A percentile compares a stretch with the other conserved stretches of the same genome.
These are phyloP conservation scores for Podargus strigoides DNA, from an alignment of 2,797 vertebrate species.

Conservation along the genomic window DNA sequence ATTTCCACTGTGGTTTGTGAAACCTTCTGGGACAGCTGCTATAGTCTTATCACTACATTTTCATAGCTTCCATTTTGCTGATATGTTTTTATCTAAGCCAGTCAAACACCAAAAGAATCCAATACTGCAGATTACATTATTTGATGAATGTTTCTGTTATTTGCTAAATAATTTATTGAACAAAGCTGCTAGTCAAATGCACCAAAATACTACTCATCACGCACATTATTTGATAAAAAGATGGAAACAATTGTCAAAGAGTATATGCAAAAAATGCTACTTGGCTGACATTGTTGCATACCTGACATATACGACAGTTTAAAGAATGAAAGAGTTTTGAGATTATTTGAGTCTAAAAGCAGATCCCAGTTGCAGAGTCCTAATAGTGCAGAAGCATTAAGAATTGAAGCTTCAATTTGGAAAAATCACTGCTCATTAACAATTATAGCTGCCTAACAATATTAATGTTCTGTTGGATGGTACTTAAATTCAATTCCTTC, in stretches of 20 bases:
- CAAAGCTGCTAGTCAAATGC: background rate
- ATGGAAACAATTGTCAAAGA: background rate
- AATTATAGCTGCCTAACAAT: background rate
- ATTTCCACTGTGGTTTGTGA: background rate
- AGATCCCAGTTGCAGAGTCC: background rate
- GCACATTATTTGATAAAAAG: background rate
- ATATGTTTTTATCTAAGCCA: background rate
- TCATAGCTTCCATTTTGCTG: background rate
- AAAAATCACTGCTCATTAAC: background rate
- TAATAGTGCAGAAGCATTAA: background rate
- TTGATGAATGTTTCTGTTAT: background rate
- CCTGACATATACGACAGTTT: background rate
- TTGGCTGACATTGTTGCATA: background rate
- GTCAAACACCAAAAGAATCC: background rate
- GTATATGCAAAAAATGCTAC: background rate
- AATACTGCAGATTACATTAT: background rate
- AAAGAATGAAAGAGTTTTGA: background rate
- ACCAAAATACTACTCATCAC: background rate
- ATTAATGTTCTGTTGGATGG: background rate
- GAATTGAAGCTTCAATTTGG: background rate
- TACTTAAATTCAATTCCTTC: background rate
- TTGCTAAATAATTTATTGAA: background rate
- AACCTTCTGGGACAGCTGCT: background rate
- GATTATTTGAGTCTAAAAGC: background rate
- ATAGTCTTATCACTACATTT: background rate